Base-by-base conservation (phyloP, 1,140 invertebrate genomes). In the Lasioglossum albipes region DNA sequence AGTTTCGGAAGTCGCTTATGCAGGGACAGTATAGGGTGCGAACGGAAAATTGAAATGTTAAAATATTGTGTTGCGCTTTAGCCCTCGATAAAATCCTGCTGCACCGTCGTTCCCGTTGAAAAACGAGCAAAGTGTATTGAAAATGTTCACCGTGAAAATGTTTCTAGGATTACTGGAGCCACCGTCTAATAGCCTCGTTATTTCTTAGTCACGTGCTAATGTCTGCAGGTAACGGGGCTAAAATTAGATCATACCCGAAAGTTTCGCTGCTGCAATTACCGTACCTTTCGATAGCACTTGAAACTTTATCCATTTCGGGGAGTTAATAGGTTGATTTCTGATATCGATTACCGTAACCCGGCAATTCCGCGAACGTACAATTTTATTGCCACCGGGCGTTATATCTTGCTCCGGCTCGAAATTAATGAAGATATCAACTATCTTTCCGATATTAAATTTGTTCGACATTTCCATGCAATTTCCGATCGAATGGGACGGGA, bases 291-390 rank as follows among this genome's bases (percentile, higher is more conserved):
- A 36, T 71, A 57, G 6, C 66, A 49, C 66, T 42, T 6, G 66
- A 68, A 77, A 77, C 75, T 77, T 77, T 12, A 69, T 31, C 75
- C 75, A 62, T 77, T 77, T 31, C 67, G 41, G 22, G 7, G 67
- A n/a, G 59, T 2, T 52, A 77, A 71, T 77, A 77, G 68, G 41
- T 77, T 49, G 75, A 77, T 70, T 71, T 62, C 57, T 62, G 18
- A 49, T 70, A 77, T 77, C 67, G 75, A 77, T 77, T 70, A 77
- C 45, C 52, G 20, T 42, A n/a, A n/a, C 57, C 27, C 66, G 42
- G 18, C n/a, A 68, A 68, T 42, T 68, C 16, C 41, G 62, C 16
- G 31, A 13, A 12, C 41, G 65, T 22, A 12, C 20, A 7, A 7
- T 69, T 70, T 77, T 70, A 70, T 18, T 20, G 20, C 20, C 42